Evolutionary conservation across 2,797 vertebrate species (phyloP).

Genomic region (Pseudochaenichthys georgianus): DNA sequence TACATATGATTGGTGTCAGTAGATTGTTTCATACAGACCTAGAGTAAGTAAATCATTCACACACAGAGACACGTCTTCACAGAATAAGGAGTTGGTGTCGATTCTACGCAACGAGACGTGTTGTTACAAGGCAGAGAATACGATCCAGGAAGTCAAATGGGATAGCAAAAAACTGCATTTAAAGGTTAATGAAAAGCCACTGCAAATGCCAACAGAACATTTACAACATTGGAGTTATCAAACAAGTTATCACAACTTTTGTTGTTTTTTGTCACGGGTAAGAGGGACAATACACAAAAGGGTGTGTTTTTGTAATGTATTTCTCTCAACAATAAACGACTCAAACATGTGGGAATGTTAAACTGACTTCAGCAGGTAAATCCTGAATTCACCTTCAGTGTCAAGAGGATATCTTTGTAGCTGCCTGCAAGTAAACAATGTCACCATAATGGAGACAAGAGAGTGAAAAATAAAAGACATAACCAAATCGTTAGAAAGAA

Average conservation of each 20-base stretch:
- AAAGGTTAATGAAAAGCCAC: no score
- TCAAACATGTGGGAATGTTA: neutral
- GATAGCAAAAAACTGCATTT: no score
- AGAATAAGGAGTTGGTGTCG: rapidly evolving
- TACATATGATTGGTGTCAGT: neutral
- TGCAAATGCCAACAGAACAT: no score
- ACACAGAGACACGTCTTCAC: no score
- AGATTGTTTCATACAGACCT: neutral
- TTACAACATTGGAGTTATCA: no score
- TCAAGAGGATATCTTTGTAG: neutral
- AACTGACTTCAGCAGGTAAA: neutral
- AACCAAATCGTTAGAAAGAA: neutral
- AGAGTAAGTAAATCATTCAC: neutral
- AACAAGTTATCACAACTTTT: no score
- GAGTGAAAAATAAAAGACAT: neutral
- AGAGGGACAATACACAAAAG: no score
- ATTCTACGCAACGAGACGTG: neutral
- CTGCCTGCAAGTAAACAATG: neutral
- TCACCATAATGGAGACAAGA: neutral
- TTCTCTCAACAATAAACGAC: neutral
- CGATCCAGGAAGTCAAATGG: no score
- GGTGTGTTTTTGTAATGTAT: no score
- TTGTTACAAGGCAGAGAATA: no score
- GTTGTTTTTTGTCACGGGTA: no score
- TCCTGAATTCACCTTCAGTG: neutral